Conservation (phyloP, 2,888 invertebrate species). For the Megastigmus dorsalis region DNA sequence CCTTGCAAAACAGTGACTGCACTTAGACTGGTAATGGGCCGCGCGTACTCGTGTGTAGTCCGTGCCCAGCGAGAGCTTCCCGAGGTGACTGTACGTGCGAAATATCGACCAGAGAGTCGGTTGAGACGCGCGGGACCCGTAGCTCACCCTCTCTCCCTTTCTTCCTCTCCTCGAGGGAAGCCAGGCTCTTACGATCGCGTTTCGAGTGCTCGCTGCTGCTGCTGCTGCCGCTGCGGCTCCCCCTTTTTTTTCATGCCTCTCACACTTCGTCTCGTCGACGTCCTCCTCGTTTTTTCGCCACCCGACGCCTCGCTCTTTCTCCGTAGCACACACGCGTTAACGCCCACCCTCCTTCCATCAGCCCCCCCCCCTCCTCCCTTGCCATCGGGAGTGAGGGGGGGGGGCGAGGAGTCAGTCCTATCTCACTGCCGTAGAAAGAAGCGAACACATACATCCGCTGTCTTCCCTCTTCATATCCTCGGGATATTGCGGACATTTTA, state of each 20-base stretch:
- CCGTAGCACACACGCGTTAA: not conserved
- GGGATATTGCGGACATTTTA: slow-evolving; percentile 41
- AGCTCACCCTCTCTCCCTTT: no score
- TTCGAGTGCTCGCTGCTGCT: slow-evolving; percentile 50
- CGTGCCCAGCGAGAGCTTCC: not conserved
- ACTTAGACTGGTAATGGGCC: not conserved
- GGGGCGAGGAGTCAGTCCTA: no score
- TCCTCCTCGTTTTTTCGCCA: not conserved
- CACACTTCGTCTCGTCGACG: not conserved
- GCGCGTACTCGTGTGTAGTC: not conserved
- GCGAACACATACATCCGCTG: no score
- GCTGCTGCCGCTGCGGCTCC: no score
- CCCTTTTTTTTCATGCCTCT: not conserved
- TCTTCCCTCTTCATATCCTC: not conserved
- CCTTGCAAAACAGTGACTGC: no score
- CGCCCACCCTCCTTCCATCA: no score
- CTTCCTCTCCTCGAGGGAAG: not conserved
- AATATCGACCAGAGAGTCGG: not conserved
- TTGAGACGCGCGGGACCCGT: not conserved
- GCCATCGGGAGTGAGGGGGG: no score
- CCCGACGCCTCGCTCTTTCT: not conserved
- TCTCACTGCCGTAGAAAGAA: no score
- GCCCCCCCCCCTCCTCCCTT: no score
- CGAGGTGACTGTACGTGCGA: slow-evolving; percentile 1
- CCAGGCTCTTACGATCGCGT: slow-evolving; percentile 58